Percentiles rank a stretch among this genome's conserved stretches.
Evolutionary conservation across 1,140 invertebrate genomes (phyloP).

Genomic region (Caerostris extrusa): DNA sequence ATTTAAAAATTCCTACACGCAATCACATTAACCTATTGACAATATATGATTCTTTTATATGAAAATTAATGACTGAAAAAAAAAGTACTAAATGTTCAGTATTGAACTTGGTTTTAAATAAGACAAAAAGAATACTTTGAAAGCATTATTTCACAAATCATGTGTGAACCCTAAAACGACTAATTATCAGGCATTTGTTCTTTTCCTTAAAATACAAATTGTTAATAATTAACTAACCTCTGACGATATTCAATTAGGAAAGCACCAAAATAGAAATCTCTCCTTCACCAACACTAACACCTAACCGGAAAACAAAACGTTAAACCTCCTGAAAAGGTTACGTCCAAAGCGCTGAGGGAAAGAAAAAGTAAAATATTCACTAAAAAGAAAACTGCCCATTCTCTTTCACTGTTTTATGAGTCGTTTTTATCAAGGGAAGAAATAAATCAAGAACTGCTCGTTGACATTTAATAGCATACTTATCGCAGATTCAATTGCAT

Average conservation of each 20-base stretch:
- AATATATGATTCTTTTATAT: too few relatives aligned
- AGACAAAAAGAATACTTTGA: too few relatives aligned
- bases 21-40: too few relatives aligned
- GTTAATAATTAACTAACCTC: too few relatives aligned
- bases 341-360: neutral
- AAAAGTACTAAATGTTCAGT: too few relatives aligned
- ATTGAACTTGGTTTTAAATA: too few relatives aligned
- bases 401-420: conserved; percentile 8
- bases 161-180: too few relatives aligned
- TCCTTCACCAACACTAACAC: neutral
- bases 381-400: conserved; percentile 21
- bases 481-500: conserved; percentile 55
- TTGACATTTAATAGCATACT: conserved; percentile 47
- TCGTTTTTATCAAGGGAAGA: neutral
- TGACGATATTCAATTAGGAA: neutral
- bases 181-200: too few relatives aligned
- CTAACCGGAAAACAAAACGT: neutral
- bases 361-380: neutral
- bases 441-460: conserved; percentile 46
- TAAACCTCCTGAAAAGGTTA: neutral
- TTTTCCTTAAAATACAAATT: too few relatives aligned
- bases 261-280: neutral
- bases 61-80: too few relatives aligned
- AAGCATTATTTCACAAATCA: too few relatives aligned
- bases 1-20: too few relatives aligned